Base-by-base conservation (phyloP, 2,797 vertebrate genomes). In the Chlorospingus flavigularis region DNA sequence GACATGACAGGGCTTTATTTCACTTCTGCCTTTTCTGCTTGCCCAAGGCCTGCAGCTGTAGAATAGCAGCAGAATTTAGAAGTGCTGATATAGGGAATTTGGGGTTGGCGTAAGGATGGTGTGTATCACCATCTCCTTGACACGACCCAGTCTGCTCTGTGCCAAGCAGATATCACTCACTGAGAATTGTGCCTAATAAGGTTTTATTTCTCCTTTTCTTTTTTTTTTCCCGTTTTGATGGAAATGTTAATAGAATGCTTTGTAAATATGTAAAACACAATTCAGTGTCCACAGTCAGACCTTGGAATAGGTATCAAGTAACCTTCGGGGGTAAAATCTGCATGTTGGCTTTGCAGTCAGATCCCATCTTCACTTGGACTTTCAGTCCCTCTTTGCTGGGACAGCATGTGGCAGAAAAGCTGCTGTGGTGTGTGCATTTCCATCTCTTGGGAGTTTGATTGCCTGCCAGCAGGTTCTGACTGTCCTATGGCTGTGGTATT, bases 21-120 rank as follows among this genome's bases (percentile, higher is more conserved):
- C 86, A 75, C 66, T 94, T 84, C 33, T 81, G 31, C 55, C n/a
- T 90, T 93, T 88, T 84, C 67, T 92, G 83, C 83, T 78, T 96
- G 80, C 90, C 82, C 79, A 86, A 33, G 77, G 74, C 90, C 86
- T 57, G 71, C 77, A 45, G 61, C 78, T 94, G 71, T 95, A 70
- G 76, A 95, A 90, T 12, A 92, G 71, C 73, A 82, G 90, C 88
- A 93, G 86, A 88, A 92, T 93, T 95, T 90, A 93, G 89, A 96
- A 94, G 62, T 76, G 91, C 94, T 94, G 91, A 95, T 92, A 19
- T 1, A 75, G 80, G 66, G 71, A 94, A 66, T 90, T 88, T 60
- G 25, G 45, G 80, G 40, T 88, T 93, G 88, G 55, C 16, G 0
- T 88, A 83, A 73, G 71, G 61, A 80, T 94, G 88, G 72, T 57